Base-by-base conservation (phyloP, 37 sponge, comb jelly and placozoan genomes). In the Amphimedon queenslandica region DNA sequence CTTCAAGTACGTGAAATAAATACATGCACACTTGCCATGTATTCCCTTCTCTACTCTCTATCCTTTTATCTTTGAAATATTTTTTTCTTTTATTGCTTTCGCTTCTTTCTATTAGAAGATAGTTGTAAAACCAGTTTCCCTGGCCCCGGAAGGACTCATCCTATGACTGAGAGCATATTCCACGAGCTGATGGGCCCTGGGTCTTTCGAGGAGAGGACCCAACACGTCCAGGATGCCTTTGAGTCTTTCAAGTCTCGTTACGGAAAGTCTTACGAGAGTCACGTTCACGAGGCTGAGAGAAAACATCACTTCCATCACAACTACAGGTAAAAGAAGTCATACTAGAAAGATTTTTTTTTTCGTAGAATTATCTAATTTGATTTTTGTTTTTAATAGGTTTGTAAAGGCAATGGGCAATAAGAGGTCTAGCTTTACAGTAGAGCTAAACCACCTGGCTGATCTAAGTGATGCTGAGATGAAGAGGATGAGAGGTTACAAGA, bases 371-470 rank as follows among this genome's bases (percentile, higher is more conserved):
- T 63, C 6, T 63, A 8, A 33, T 37, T 20, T 51, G 27, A 71
- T n/a, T 4, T 21, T 51, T 23, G 34, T 75, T 37, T 38, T 24
- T 27, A 58, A 0, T 39, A 86, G 93, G 58, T 93, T 70, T 57
- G 87, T 96, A 37, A 35, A 93, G 36, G 83, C 94, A 11, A 87
- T 75, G 60, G 93, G 93, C 66, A 84, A 94, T 28, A 69, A 81
- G 28, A 36, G 76, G 4, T 51, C 78, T 47, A 74, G 72, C 36
- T 96, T 69, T 64, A 82, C 64, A 47, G 64, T 96, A 35, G 87
- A 71, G 0, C 80, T 96, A 28, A 96, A 96, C 63, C 97, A 96
- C 58, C 38, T 96, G 47, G 78, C 97, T 69, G 97, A 96, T 53
- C 37, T 33, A 21, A 73, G 69, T 37, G 81, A 88, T 10, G 53